Conservation (phyloP, 2,797 vertebrate genomes). For the Poecile montanus region DNA sequence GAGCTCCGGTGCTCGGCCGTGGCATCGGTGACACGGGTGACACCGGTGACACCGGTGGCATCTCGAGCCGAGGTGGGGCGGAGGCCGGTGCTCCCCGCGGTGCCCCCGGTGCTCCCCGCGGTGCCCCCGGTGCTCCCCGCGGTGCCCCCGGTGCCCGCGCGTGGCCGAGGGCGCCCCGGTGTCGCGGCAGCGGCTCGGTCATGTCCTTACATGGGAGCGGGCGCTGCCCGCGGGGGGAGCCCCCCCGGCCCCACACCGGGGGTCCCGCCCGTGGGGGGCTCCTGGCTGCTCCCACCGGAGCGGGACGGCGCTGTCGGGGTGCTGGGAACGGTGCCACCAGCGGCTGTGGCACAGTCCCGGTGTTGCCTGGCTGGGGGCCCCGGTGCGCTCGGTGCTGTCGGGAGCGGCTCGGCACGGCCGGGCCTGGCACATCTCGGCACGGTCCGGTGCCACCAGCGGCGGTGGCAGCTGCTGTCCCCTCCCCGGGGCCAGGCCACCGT, state of each 20-base stretch:
- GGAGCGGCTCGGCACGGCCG: neutral
- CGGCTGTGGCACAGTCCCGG: neutral
- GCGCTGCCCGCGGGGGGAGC: neutral
- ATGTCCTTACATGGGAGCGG: neutral
- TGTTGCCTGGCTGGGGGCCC: neutral
- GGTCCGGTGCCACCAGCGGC: neutral
- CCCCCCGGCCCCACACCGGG: neutral
- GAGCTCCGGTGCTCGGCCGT: neutral
- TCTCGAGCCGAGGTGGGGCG: no score
- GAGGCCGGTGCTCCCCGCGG: neutral
- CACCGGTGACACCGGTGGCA: neutral
- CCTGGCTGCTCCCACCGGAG: neutral
- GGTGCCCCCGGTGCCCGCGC: no score
- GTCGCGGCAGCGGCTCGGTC: neutral
- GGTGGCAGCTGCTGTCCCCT: neutral
- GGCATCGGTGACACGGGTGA: neutral
- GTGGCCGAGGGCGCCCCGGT: neutral
- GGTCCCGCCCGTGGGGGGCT: neutral
- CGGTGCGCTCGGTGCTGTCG: rapidly evolving
- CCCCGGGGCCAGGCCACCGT: rapidly evolving
- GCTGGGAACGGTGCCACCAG: neutral
- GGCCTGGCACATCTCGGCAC: neutral
- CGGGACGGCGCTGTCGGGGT: neutral
- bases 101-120: neutral
- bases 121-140: no score